These are phyloP conservation scores for Onychostoma macrolepis DNA, from an alignment of 2,113 vertebrate genomes.

Conservation along the genomic window DNA sequence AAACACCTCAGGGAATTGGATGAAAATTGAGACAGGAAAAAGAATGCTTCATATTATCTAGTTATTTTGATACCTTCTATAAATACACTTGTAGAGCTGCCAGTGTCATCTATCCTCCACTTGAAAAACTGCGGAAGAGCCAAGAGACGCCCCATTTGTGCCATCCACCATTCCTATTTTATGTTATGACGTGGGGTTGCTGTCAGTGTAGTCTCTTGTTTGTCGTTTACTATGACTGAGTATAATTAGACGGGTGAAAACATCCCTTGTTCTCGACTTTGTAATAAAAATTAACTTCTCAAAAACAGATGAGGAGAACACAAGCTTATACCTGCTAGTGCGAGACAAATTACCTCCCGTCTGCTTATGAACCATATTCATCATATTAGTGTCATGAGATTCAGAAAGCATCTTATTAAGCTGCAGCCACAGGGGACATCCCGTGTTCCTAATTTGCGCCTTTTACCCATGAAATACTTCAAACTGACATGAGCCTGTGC, in stretches of 20 bases:
- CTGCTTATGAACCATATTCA: slow-evolving; percentile 19
- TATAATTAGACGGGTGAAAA: not conserved
- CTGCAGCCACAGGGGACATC: slow-evolving; percentile 10
- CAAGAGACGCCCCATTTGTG: slow-evolving; percentile 19
- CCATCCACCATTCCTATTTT: not conserved
- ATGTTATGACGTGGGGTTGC: not conserved
- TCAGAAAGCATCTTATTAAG: slow-evolving; percentile 38
- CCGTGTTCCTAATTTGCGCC: slow-evolving; percentile 28
- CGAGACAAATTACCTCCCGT: slow-evolving; percentile 7
- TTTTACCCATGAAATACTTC: slow-evolving; percentile 18
- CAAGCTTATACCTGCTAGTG: not conserved
- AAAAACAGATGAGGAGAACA: not conserved
- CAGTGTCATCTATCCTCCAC: slow-evolving; percentile 24
- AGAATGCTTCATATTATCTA: slow-evolving; percentile 3
- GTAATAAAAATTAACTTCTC: slow-evolving; percentile 7
- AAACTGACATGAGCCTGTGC: slow-evolving; percentile 26
- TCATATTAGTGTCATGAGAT: slow-evolving; percentile 39
- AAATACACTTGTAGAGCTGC: slow-evolving; percentile 30
- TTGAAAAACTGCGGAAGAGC: not conserved
- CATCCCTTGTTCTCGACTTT: not conserved
- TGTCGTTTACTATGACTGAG: not conserved
- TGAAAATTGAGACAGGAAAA: slow-evolving; percentile 6
- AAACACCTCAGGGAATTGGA: slow-evolving; percentile 15
- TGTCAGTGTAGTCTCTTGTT: slow-evolving; percentile 16
- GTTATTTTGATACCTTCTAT: slow-evolving; percentile 45